These are phyloP conservation scores for Apamea epomidion DNA, from an alignment of 2,888 invertebrate genomes.

Conservation along the genomic window DNA sequence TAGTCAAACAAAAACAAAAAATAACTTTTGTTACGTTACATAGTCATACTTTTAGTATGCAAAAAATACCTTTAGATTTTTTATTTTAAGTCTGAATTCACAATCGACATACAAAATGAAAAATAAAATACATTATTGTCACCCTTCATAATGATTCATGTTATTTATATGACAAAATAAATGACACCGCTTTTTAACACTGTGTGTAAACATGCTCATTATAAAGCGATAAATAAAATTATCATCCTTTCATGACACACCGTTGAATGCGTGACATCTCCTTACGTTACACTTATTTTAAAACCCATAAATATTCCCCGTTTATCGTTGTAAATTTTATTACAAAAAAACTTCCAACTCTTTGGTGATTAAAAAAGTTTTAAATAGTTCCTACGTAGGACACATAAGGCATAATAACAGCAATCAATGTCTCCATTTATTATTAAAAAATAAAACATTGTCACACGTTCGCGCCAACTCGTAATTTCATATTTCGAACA, in stretches of 20 bases:
- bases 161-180: conserved; percentile 61
- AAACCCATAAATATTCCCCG: conserved; percentile 82
- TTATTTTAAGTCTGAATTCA: background rate
- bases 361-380: conserved; percentile 63
- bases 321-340: conserved; percentile 74
- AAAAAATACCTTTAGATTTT: background rate
- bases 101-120: conserved; percentile 27
- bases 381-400: conserved; percentile 70
- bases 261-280: conserved; percentile 81
- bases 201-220: conserved; percentile 86
- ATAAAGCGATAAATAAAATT: conserved; percentile 89
- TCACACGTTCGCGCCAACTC: conserved; percentile 87
- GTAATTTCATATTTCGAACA: conserved; percentile 89
- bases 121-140: conserved; percentile 44
- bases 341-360: conserved; percentile 50
- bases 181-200: conserved; percentile 66
- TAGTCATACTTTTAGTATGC: conserved; percentile 3
- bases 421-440: conserved; percentile 78
- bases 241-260: conserved; percentile 83
- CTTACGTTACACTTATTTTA: conserved; percentile 81
- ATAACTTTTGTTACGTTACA: background rate
- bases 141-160: conserved; percentile 45
- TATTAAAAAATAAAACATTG: conserved; percentile 79
- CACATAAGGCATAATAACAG: conserved; percentile 76
- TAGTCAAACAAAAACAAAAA: conserved; percentile 16